Base-by-base conservation (phyloP, 2,888 invertebrate species). In the Anorthoa munda region DNA sequence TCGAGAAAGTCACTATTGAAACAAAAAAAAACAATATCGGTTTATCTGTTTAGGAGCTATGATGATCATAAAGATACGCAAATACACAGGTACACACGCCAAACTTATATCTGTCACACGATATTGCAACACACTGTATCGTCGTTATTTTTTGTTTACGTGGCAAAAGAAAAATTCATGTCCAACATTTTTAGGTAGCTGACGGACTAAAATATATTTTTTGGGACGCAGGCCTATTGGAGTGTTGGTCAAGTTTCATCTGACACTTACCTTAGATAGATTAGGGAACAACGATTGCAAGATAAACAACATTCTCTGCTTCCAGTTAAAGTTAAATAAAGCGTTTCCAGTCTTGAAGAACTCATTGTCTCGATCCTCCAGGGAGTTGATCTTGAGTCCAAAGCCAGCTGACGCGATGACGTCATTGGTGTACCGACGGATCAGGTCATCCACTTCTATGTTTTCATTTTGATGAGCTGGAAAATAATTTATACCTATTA, bases 381-480 rank as follows among this genome's bases (percentile, higher is more conserved):
- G 75, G 0, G 97, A 97, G 87, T 97, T 95, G 1, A 97, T 95
- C 76, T 95, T 91, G 0, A 97, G 92, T 0, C 97, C 97, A 80
- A 97, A 97, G 0, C 96, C 97, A 2, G 95, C 92, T 0, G 96
- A 96, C 0, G 97, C 97, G 23, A 97, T 97, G 23, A 97, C 97
- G 87, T 97, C 97, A 85, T 95, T 97, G 0, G 97, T 95, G 80
- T 96, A 97, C 4, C 97, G 94, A 2, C 96, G 95, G 61, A 96
- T 94, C 7, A 95, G 72, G 67, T 97, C 96, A 31, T 95, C 95
- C 0, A 95, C 90, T 55, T 97, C 94, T 0, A 97, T 81, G 17
- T 92, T 92, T 73, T 92, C 87, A 2, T 83, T 83, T 11, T 80
- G 68, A 45, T 91, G 88, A 0, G 85, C 94, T 94, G 81, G 7